These are phyloP conservation scores for Chironomus tepperi DNA, from an alignment of 1,140 invertebrate genomes.

Conservation along the genomic window DNA sequence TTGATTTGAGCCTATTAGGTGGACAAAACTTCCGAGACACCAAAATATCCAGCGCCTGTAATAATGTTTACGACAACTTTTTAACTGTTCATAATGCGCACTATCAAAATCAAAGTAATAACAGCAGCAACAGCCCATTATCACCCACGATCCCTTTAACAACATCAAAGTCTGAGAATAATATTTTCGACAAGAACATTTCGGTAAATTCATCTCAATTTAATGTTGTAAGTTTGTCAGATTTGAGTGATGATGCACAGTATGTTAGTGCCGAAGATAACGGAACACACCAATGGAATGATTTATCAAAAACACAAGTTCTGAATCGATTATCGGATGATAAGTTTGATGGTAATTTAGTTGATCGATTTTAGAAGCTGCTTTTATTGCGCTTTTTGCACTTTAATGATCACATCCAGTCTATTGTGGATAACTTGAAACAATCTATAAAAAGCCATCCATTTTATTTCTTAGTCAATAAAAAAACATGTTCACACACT, in stretches of 20 bases:
- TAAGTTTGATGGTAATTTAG: not conserved
- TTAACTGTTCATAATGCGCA: not conserved
- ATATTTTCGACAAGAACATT: constrained; percentile 31
- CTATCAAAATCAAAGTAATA: not conserved
- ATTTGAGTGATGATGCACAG: constrained; percentile 27
- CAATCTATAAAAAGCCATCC: not conserved
- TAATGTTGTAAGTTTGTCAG: constrained; percentile 32
- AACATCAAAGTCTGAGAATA: constrained; percentile 32
- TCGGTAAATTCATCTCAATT: constrained; percentile 29
- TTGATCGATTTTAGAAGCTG: not conserved
- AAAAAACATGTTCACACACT: too few relatives aligned
- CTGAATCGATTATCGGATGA: not conserved
- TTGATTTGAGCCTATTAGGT: not conserved
- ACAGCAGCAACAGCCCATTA: not conserved
- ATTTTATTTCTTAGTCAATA: not conserved
- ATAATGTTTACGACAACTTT: not conserved
- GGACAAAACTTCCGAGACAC: not conserved
- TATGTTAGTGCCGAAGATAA: not conserved
- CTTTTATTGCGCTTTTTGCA: not conserved
- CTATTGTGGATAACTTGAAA: not conserved
- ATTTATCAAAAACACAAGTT: constrained; percentile 26
- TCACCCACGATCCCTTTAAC: constrained; percentile 27
- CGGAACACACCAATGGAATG: constrained; percentile 24
- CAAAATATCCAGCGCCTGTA: not conserved
- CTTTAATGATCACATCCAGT: not conserved